These are phyloP conservation scores for Ceyx erithaca DNA, from an alignment of 2,797 vertebrate species.

Conservation along the genomic window DNA sequence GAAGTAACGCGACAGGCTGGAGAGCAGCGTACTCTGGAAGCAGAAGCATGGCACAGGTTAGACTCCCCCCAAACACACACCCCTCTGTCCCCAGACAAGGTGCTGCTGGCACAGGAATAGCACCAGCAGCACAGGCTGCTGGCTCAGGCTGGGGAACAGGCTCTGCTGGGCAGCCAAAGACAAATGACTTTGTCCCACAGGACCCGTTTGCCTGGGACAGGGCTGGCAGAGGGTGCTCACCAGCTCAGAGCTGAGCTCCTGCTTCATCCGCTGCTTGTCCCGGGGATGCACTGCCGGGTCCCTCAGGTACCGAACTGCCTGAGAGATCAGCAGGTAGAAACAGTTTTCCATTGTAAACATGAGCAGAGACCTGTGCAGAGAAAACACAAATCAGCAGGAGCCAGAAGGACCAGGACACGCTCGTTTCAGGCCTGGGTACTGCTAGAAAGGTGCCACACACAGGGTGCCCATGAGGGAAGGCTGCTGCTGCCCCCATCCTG, in stretches of 20 bases:
- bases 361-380: slow-evolving; percentile 87
- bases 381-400: neutral
- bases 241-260: slow-evolving; percentile 98
- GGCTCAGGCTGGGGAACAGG: neutral
- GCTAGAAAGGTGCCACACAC: neutral
- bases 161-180: neutral
- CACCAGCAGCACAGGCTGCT: neutral
- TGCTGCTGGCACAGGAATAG: neutral
- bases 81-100: neutral
- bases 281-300: slow-evolving; percentile 88
- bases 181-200: neutral
- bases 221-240: slow-evolving; percentile 69
- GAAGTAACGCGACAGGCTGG: slow-evolving; percentile 92
- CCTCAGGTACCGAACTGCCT: slow-evolving; percentile 92
- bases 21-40: slow-evolving; percentile 92
- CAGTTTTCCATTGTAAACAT: slow-evolving; percentile 99
- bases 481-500: neutral
- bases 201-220: accelerated
- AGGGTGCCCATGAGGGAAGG: accelerated
- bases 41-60: neutral
- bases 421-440: neutral
- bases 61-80: accelerated
- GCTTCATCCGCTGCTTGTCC: slow-evolving; percentile 97
- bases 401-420: neutral
- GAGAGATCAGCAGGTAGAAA: slow-evolving; percentile 97